A percentile compares a stretch with the other conserved stretches of the same genome.
Evolutionary conservation across 2,797 vertebrate species (phyloP).

Genomic region (Atherinosoma microstoma): DNA sequence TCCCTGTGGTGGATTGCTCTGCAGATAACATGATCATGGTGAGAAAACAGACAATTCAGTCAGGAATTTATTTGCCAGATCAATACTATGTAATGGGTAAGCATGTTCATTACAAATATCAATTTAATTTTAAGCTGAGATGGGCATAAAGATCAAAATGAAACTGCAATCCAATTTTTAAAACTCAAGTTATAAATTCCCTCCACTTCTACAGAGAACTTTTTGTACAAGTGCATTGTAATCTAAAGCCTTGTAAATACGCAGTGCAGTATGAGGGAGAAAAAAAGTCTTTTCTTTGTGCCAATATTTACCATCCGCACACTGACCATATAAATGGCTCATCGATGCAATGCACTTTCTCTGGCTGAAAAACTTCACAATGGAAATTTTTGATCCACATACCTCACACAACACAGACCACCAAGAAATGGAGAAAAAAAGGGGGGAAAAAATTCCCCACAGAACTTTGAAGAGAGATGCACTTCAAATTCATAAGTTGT

Average conservation of each 20-base stretch:
- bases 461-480: slow-evolving; percentile 25
- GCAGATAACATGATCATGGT: slow-evolving; percentile 14
- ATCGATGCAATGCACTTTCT: slow-evolving; percentile 4
- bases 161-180: slow-evolving; percentile 14
- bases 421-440: background rate
- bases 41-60: background rate
- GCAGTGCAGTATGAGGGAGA: background rate
- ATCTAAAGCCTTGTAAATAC: slow-evolving; percentile 11
- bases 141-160: slow-evolving; percentile 1
- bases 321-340: slow-evolving; percentile 34
- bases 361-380: slow-evolving; percentile 19
- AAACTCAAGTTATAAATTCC: slow-evolving; percentile 20
- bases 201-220: slow-evolving; percentile 21
- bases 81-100: slow-evolving; percentile 25
- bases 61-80: slow-evolving; percentile 3
- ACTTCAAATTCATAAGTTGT: slow-evolving; percentile 31
- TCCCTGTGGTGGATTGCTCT: background rate
- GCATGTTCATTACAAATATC: background rate
- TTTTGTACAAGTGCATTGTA: background rate
- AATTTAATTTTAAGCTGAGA: slow-evolving; percentile 7
- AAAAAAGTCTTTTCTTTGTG: slow-evolving; percentile 1
- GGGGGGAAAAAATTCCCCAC: background rate
- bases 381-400: background rate
- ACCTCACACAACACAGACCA: slow-evolving; percentile 7
- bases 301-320: slow-evolving; percentile 7